Evolutionary conservation across 1,140 invertebrate genomes (phyloP).

Genomic region (Aculops lycopersici): DNA sequence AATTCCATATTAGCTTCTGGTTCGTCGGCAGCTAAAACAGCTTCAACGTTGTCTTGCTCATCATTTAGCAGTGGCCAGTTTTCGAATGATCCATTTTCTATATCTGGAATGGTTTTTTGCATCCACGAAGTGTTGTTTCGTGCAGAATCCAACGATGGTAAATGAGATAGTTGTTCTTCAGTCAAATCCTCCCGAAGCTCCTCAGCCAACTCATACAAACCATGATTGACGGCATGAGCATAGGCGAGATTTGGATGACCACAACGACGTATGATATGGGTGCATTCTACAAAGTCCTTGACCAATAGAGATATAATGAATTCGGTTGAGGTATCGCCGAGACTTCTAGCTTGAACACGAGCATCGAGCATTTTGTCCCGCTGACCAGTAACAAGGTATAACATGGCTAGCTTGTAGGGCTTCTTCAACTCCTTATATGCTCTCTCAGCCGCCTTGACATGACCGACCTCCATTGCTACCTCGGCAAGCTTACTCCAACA

Average conservation of each 20-base stretch:
- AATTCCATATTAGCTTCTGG: conserved; percentile 12
- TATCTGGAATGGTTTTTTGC: conserved; percentile 50
- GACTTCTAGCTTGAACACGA: conserved; percentile 91
- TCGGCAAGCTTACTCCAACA: conserved; percentile 92
- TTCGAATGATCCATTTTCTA: conserved; percentile 47
- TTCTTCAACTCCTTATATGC: conserved; percentile 97
- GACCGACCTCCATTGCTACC: conserved; percentile 67
- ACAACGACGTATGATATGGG: conserved; percentile 33
- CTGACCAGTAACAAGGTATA: conserved; percentile 94
- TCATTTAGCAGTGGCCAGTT: conserved; percentile 90
- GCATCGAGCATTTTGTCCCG: conserved; percentile 88
- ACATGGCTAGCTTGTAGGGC: conserved; percentile 89
- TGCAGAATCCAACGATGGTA: conserved; percentile 22
- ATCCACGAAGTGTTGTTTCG: conserved; percentile 30
- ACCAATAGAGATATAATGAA: conserved; percentile 73
- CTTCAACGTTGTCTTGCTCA: conserved; percentile 28
- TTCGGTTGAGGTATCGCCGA: conserved; percentile 76
- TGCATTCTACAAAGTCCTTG: conserved; percentile 63
- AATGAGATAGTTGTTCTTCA: conserved; percentile 24
- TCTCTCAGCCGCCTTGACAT: conserved; percentile 88
- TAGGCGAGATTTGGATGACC: conserved; percentile 45
- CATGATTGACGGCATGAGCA: conserved; percentile 75
- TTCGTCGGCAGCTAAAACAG: conserved; percentile 8
- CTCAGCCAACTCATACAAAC: conserved; percentile 41
- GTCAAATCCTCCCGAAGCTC: conserved; percentile 29